Evolutionary conservation across 2,888 invertebrate species (phyloP), one percentile per base, ranked within the genome.

Genomic region (Vanessa cardui): DNA sequence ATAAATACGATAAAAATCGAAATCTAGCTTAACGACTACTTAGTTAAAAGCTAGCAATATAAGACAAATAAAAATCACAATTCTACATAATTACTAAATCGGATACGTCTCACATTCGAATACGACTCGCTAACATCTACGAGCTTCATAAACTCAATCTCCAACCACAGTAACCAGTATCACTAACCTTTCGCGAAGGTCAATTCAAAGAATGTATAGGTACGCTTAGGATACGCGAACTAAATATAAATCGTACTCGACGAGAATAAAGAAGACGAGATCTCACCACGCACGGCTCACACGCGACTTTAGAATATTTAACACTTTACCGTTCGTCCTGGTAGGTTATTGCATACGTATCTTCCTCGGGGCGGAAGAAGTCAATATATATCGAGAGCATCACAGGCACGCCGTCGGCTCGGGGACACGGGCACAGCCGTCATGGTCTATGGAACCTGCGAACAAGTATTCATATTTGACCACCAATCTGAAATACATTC

Each of bases 141-240:
- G 82, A 86, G 84, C 84, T 82, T 79, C 82, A 81, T 80, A 75
- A 86, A 86, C 86, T 84, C 85, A 80, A 83, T 79, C 83, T 83
- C 82, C 82, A 33, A 84, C 84, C 88, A 86, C 83, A 85, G 84
- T 85, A 87, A 88, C 82, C 89, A 90, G 86, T 92, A 92, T 92
- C 92, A 92, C 92, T 92, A 92, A 92, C 92, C 92, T 92, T 92
- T 83, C 90, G 74, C 83, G 87, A 92, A 92, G 92, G 92, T 92
- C 90, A 92, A 92, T 91, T 82, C 80, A 90, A 89, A 92, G 92
- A 92, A 92, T 92, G 92, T 92, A 90, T 90, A 89, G 90, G 89
- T 91, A 90, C 85, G 88, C 90, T 88, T 90, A 90, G 80, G 87
- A 87, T 87, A 88, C 83, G 83, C 86, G 81, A 86, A 90, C 88